phyloP scores from a whole-genome alignment of 2,113 vertebrate species.

The Mixornis gularis region DNA sequence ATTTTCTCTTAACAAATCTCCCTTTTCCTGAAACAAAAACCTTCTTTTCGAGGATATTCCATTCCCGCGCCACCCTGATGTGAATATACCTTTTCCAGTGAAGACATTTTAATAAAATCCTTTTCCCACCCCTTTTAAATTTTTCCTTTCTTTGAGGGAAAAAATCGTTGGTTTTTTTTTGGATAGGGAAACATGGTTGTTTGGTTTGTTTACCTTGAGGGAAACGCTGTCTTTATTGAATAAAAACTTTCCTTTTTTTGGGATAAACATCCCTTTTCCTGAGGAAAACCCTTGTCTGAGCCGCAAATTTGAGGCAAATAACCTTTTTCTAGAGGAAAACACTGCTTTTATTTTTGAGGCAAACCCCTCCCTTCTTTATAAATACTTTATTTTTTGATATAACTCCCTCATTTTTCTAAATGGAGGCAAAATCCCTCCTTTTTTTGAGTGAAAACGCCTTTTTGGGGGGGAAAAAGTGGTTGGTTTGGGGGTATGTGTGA shows the following conservation, averaged over 20 bases:
- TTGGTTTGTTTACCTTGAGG: neutral
- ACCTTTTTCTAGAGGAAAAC: neutral
- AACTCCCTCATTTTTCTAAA: neutral
- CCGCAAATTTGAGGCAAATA: neutral
- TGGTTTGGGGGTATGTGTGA: too few species aligned
- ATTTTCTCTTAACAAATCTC: neutral
- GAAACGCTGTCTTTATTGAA: neutral
- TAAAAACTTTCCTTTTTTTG: neutral
- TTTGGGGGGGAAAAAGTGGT: neutral
- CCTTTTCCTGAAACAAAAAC: neutral
- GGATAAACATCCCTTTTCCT: neutral
- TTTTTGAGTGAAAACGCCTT: neutral
- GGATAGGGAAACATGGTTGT: neutral
- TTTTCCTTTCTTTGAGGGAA: too few species aligned
- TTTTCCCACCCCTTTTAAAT: neutral
- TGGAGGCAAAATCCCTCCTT: neutral
- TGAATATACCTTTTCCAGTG: neutral
- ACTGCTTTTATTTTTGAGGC: neutral
- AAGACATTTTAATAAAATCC: neutral
- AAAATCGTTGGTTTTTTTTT: neutral
- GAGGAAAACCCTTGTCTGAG: neutral
- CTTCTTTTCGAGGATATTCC: neutral
- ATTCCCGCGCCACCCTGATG: neutral
- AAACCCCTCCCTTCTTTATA: neutral
- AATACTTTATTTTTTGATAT: accelerated